phyloP scores from a whole-genome alignment of 2,797 vertebrate species.

The Falco biarmicus region DNA sequence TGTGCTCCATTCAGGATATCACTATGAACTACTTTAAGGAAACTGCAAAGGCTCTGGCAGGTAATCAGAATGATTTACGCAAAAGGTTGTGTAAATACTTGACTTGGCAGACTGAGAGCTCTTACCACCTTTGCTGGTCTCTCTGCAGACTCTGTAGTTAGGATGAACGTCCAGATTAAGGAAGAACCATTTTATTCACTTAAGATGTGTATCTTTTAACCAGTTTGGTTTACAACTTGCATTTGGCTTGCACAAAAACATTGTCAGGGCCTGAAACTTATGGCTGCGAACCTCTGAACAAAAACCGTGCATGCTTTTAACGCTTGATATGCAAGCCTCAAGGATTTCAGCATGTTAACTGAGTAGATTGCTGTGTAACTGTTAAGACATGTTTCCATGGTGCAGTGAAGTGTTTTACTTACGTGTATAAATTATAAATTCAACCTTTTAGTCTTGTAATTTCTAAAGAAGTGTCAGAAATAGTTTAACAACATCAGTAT shows the following conservation, averaged over 20 bases:
- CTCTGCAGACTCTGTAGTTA: neutral
- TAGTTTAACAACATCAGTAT: neutral
- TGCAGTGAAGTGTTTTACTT: neutral
- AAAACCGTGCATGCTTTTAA: neutral
- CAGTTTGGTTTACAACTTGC: neutral
- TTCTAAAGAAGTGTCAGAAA: neutral
- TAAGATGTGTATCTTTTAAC: neutral
- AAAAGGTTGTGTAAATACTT: neutral
- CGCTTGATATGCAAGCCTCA: neutral
- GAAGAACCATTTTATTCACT: neutral
- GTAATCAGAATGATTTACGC: slow-evolving; percentile 68
- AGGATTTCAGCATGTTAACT: neutral
- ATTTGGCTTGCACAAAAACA: neutral
- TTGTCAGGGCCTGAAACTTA: neutral
- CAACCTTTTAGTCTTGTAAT: neutral
- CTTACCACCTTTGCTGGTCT: neutral
- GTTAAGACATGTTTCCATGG: neutral
- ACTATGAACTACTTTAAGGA: slow-evolving; percentile 95
- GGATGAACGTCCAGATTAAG: neutral
- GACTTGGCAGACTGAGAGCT: neutral
- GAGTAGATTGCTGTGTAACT: neutral
- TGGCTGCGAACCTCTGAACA: neutral
- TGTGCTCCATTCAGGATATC: slow-evolving; percentile 92
- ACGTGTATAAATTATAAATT: neutral
- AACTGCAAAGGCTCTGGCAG: slow-evolving; percentile 88